Conservation (phyloP, 2,888 invertebrate species). For the Philaethria dido region DNA sequence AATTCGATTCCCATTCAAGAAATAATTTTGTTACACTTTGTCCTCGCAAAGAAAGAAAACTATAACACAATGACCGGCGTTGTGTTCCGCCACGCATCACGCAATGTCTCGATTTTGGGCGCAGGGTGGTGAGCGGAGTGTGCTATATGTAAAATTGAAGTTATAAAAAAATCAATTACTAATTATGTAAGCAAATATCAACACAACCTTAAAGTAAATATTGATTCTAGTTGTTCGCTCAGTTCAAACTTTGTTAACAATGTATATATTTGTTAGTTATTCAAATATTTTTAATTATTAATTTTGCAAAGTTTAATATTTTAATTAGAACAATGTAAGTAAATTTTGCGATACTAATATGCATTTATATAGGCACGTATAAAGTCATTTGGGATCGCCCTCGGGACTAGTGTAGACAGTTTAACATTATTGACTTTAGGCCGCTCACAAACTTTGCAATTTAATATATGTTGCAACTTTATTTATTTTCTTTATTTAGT, state of each 20-base stretch:
- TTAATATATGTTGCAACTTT: not conserved
- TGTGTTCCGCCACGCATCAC: no score
- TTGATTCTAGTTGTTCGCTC: not conserved
- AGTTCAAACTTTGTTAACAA: not conserved
- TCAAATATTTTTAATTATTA: not conserved
- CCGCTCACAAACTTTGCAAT: constrained; percentile 16
- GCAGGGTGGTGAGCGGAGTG: no score
- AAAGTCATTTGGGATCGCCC: constrained; percentile 39
- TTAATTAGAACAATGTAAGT: not conserved
- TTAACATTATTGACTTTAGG: constrained; percentile 34
- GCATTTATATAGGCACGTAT: constrained; percentile 6
- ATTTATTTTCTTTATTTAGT: not conserved
- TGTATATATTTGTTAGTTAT: not conserved
- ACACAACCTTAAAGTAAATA: constrained; percentile 5
- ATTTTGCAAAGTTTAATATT: not conserved
- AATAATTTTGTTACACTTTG: no score
- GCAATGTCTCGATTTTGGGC: no score
- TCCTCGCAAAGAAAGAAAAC: no score
- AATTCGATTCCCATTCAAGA: no score
- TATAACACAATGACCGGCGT: no score
- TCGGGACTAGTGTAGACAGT: constrained; percentile 38
- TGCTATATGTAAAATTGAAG: no score
- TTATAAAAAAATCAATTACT: no score
- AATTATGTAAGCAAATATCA: constrained; percentile 12
- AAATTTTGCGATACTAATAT: constrained; percentile 13